Base-by-base conservation (phyloP, 2,888 invertebrate genomes). In the Meteorus colon region DNA sequence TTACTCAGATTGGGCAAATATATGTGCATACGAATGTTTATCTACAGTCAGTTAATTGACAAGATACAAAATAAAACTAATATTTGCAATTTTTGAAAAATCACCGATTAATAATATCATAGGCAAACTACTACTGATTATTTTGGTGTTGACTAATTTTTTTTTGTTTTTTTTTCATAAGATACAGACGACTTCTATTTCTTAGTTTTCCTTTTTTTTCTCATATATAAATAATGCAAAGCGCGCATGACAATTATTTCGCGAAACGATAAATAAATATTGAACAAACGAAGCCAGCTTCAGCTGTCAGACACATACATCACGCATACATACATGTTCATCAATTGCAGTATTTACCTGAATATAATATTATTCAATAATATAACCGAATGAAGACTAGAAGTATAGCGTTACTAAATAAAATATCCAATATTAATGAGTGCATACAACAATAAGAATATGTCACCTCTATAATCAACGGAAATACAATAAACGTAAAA, bases 401-500 rank as follows among this genome's bases (percentile, higher is more conserved):
- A 55, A 19, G 19, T 19, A n/a, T 48, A 48, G 55, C 55, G 19
- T 55, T 55, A 19, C 55, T 19, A 55, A 55, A n/a, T 19, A 19
- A 55, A 55, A 55, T 55, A 55, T 55, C 24, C 55, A 55, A 55
- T 19, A 55, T 55, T 24, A 55, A 55, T 55, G 19, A 10, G 55
- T n/a, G 48, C n/a, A 48, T 48, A 14, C 24, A 55, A 55, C 55
- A 19, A 8, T n/a, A 8, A 55, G 55, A 19, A 55, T 55, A 55
- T 24, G 5, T 4, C 2, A 19, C 1, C 19, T 24, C 19, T 41
- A 12, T 45, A 45, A 68, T 16, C 29, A 70, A 59, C n/a, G 8
- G 34, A 37, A 24, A 70, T 48, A 5, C n/a, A 10, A n/a, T 27
- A 29, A 51, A 69, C 55, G n/a, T 55, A 55, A 69, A 69, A 31